Percentiles rank a stretch among this genome's conserved stretches.
phyloP scores from a whole-genome alignment of 2,888 invertebrate species.

The Prenolepis imparis region DNA sequence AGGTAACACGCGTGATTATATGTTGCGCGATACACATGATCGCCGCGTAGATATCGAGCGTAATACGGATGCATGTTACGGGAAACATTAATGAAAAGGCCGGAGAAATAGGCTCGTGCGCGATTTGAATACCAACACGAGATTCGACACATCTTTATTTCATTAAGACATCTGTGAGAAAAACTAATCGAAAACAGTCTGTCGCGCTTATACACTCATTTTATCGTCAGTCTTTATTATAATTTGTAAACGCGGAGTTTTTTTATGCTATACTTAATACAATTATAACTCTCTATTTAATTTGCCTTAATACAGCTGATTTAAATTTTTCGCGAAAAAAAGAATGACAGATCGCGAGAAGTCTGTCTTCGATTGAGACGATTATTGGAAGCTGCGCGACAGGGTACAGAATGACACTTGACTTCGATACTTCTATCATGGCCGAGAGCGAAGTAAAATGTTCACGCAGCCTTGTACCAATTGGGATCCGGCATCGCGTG shows the following conservation, averaged over 20 bases:
- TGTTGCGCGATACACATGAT: conserved; percentile 33
- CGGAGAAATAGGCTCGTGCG: not conserved
- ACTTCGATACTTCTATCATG: conserved; percentile 77
- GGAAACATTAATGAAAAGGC: not conserved
- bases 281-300: too few relatives aligned
- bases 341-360: conserved; percentile 33
- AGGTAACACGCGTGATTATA: conserved; percentile 68
- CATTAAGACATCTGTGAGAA: not conserved
- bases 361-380: conserved; percentile 66
- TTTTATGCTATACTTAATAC: not conserved
- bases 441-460: conserved; percentile 73
- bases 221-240: not conserved
- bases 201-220: not conserved
- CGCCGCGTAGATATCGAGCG: conserved; percentile 64
- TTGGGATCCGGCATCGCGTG: conserved; percentile 76
- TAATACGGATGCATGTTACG: conserved; percentile 59
- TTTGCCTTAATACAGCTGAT: not conserved
- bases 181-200: not conserved
- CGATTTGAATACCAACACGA: conserved; percentile 1
- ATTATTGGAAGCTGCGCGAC: conserved; percentile 61
- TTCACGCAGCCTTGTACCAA: conserved; percentile 81
- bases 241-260: not conserved
- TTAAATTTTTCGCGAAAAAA: not conserved
- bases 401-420: conserved; percentile 54
- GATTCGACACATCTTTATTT: not conserved